phyloP scores from a whole-genome alignment of 2,113 vertebrate genomes.

The Ploceus nigricollis region DNA sequence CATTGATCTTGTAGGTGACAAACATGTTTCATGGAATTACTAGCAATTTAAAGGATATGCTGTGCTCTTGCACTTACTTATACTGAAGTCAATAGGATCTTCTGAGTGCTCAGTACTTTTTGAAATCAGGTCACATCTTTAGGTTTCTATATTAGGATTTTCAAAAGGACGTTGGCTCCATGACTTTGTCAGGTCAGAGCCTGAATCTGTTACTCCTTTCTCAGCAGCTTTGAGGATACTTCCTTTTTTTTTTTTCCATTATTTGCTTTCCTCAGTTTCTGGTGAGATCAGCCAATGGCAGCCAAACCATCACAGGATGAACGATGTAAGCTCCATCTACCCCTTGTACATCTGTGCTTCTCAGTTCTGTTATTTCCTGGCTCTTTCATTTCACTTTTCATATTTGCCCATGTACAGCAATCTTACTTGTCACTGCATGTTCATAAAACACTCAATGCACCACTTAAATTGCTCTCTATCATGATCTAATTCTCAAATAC shows the following conservation, averaged over 20 bases:
- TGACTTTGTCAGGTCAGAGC: conserved; percentile 18
- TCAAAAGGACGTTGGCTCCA: conserved; percentile 16
- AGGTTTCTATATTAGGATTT: conserved; percentile 39
- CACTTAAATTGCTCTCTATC: background rate
- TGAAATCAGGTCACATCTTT: conserved; percentile 40
- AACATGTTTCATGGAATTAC: background rate
- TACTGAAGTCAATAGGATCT: background rate
- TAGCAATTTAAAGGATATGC: background rate
- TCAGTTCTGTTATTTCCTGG: background rate
- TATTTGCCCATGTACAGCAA: background rate
- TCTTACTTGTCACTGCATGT: conserved; percentile 10
- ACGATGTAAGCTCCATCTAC: background rate
- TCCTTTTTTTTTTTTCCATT: background rate
- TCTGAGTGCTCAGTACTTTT: background rate
- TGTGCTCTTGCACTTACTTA: background rate
- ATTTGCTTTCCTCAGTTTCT: background rate
- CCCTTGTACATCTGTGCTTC: background rate
- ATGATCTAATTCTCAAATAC: conserved; percentile 29
- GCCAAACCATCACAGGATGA: background rate
- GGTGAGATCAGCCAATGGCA: background rate
- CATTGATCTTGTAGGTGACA: background rate
- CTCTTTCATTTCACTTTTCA: background rate
- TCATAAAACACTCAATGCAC: background rate
- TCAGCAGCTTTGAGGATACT: conserved; percentile 4
- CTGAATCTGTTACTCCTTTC: background rate